Evolutionary conservation across 2,113 vertebrate species (phyloP), one percentile per base, ranked within the genome.

Genomic region (Gymnarchus niloticus): DNA sequence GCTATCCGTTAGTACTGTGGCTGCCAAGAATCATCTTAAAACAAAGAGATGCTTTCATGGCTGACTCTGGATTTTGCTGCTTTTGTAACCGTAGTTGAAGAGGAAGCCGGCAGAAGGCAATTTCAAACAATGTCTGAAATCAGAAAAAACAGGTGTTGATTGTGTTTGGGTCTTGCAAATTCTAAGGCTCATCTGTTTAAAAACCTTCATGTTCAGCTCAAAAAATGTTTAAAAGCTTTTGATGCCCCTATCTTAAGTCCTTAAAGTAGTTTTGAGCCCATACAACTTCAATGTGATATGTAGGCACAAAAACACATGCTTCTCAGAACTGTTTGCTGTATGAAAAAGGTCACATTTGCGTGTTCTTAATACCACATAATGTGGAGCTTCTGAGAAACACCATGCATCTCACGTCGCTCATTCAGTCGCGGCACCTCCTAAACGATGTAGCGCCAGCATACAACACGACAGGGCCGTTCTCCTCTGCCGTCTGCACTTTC

Each of bases 311-410:
- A 57, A 83, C 25, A 81, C 46, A 52, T 49, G 51, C 81, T 57
- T 81, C 49, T 81, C 78, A 81, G 54, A 57, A 83, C 6, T 44
- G 54, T 37, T 56, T 57, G 17, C 17, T 59, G 10, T 80, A 49
- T 49, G 76, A 59, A 7, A 57, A 83, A 57, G 52, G 81, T 83
- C 81, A 57, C 54, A 83, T 83, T 57, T 83, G 52, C 81, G 41
- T 57, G 6, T 57, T 7, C 76, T 83, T 44, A 37, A 21, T 57
- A 41, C 51, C 81, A 56, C 81, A 83, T 3, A 37, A 54, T 57
- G 41, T 59, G 54, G 57, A 44, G 25, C 28, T 33, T 17, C 54
- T 41, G 54, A 83, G 33, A 46, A 81, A 6, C 23, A n/a, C 2
- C 17, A 2, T 51, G n/a, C 25, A 82, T 57, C 44, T 56, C 52